Conservation (phyloP, 2,888 invertebrate species). For the Euzophera pinguis region DNA sequence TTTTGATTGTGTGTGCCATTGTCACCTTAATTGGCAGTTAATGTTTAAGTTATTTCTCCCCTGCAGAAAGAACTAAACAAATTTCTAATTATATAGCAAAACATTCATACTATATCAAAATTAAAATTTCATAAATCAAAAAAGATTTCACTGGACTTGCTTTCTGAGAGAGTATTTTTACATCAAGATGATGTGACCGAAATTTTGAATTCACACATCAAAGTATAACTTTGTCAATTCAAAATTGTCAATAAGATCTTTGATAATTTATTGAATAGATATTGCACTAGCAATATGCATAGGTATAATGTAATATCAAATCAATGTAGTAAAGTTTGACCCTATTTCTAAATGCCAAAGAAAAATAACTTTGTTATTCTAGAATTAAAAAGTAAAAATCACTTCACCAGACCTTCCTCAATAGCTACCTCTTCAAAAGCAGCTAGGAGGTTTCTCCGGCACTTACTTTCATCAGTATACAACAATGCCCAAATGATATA, state of each 20-base stretch:
- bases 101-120: background rate
- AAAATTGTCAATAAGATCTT: too few species aligned
- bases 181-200: too few species aligned
- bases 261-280: too few species aligned
- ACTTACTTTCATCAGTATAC: conserved; percentile 81
- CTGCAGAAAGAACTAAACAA: background rate
- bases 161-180: too few species aligned
- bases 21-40: background rate
- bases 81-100: background rate
- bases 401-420: conserved; percentile 32
- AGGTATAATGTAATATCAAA: too few species aligned
- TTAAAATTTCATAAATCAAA: conserved; percentile 1
- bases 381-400: background rate
- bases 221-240: too few species aligned
- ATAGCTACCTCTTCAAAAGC: conserved; percentile 67
- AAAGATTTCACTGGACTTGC: background rate
- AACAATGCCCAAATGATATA: conserved; percentile 81
- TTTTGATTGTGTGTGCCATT: background rate
- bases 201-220: too few species aligned
- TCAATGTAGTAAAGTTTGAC: too few species aligned
- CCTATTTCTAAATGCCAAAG: too few species aligned
- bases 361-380: background rate
- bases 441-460: conserved; percentile 78
- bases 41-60: background rate
- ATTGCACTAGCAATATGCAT: too few species aligned